These are phyloP conservation scores for Eupithecia insigniata DNA, from an alignment of 2,888 invertebrate genomes.

Conservation along the genomic window DNA sequence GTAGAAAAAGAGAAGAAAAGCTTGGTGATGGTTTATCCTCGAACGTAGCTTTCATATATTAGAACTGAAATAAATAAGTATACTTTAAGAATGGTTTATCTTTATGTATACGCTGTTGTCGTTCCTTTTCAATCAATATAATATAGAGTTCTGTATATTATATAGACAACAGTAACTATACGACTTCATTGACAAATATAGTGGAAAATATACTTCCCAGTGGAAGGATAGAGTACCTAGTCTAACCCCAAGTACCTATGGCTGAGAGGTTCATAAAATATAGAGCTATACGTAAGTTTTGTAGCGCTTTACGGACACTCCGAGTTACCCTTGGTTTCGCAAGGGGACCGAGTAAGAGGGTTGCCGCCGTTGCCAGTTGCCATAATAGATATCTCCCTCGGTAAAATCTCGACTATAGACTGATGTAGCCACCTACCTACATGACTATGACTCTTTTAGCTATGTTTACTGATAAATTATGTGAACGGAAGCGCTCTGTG, in stretches of 20 bases:
- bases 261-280: conserved; percentile 50
- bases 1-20: not conserved
- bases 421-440: conserved; percentile 38
- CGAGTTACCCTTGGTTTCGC: conserved; percentile 68
- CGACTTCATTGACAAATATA: not conserved
- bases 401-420: conserved; percentile 64
- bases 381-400: conserved; percentile 77
- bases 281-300: conserved; percentile 55
- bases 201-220: not conserved
- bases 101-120: too few relatives aligned
- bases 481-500: conserved; percentile 15
- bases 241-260: conserved; percentile 31
- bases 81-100: too few relatives aligned
- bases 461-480: conserved; percentile 19
- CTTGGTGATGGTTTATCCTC: not conserved
- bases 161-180: too few relatives aligned
- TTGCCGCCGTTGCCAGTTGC: conserved; percentile 57
- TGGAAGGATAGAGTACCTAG: conserved; percentile 11
- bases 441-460: conserved; percentile 6
- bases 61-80: too few relatives aligned
- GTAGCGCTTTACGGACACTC: conserved; percentile 61
- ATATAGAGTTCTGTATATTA: too few relatives aligned
- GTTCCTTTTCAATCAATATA: too few relatives aligned
- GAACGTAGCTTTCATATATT: not conserved
- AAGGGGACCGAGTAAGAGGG: conserved; percentile 73